Conservation (phyloP, 2,888 invertebrate species). For the Oscheius sp. region DNA sequence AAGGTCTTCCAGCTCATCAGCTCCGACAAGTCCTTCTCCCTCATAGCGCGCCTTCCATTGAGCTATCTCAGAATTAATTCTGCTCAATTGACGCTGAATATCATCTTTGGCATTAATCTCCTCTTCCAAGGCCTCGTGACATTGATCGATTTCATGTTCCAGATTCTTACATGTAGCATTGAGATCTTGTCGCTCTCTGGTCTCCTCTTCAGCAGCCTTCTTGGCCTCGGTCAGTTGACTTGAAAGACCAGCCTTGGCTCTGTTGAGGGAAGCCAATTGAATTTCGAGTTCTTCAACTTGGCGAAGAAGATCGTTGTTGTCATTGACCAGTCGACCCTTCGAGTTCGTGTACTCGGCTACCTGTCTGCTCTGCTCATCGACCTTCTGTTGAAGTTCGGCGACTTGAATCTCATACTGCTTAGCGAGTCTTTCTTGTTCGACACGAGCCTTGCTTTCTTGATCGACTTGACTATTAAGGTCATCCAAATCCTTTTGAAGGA, state of each 20-base stretch:
- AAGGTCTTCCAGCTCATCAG: slow-evolving; percentile 64
- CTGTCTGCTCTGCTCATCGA: slow-evolving; percentile 91
- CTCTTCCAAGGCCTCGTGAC: slow-evolving; percentile 98
- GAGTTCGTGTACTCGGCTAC: slow-evolving; percentile 84
- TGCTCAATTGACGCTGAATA: slow-evolving; percentile 96
- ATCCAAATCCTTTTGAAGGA: slow-evolving; percentile 63
- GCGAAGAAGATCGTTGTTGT: slow-evolving; percentile 93
- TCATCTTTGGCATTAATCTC: slow-evolving; percentile 96
- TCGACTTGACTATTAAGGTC: slow-evolving; percentile 63
- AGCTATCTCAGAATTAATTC: slow-evolving; percentile 81
- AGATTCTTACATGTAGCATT: slow-evolving; percentile 80
- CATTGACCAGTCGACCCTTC: slow-evolving; percentile 96
- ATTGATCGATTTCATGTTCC: slow-evolving; percentile 97
- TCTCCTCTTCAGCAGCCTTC: slow-evolving; percentile 91
- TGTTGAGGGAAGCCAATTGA: slow-evolving; percentile 87
- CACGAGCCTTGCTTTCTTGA: slow-evolving; percentile 62
- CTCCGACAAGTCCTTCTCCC: slow-evolving; percentile 87
- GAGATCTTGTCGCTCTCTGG: slow-evolving; percentile 61
- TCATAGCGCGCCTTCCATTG: slow-evolving; percentile 85
- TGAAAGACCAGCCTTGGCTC: slow-evolving; percentile 60
- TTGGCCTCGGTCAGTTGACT: slow-evolving; percentile 86
- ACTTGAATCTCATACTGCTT: slow-evolving; percentile 76
- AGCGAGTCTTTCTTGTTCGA: slow-evolving; percentile 64
- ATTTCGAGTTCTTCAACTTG: slow-evolving; percentile 92
- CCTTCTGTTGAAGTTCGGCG: slow-evolving; percentile 91